Evolutionary conservation across 2,888 invertebrate genomes (phyloP), one percentile per base, ranked within the genome.

Genomic region (Prosopocoilus inquinatus): DNA sequence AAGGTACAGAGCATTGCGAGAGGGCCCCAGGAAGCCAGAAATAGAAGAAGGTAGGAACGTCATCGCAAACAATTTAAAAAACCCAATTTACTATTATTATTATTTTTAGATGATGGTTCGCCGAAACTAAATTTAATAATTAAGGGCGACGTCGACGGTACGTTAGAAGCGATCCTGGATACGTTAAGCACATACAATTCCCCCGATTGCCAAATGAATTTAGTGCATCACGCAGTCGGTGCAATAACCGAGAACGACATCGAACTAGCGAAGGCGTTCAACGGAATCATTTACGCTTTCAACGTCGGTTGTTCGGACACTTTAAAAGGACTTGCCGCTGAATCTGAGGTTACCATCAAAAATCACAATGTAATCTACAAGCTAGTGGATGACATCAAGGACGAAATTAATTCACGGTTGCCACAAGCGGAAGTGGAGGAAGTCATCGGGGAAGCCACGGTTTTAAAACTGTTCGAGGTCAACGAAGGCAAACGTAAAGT

Each of bases 121-220:
- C 61, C 80, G 78, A 55, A 51, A 9, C 56, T 76, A 32, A 74
- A 73, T 57, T 20, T 77, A 16, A 64, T 77, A 33, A 82, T 87
- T 61, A 82, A 75, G 87, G 91, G 91, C 15, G 99, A 99, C 78
- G 97, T 98, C 2, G 91, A 94, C 75, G 99, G 99, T 0, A 95
- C 96, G 0, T 87, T 97, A 41, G 98, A 99, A 75, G 97, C 98
- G 0, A 90, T 99, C 61, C 76, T 96, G 59, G 92, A 97, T 73
- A 89, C 94, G 8, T 73, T 99, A 51, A 91, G 90, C 63, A 91
- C 94, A 0, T 99, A 97, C 70, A 82, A 89, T 64, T 83, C 82
- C n/a, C 80, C 84, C 49, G 80, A 84, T 2, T 96, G 96, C 67
- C 82, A 84, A 44, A 79, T 99, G 9, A 89, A 94, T 67, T 76